Percentiles rank a stretch among this genome's conserved stretches.
Evolutionary conservation across 2,113 vertebrate genomes (phyloP).

Genomic region (Cebidichthys violaceus): DNA sequence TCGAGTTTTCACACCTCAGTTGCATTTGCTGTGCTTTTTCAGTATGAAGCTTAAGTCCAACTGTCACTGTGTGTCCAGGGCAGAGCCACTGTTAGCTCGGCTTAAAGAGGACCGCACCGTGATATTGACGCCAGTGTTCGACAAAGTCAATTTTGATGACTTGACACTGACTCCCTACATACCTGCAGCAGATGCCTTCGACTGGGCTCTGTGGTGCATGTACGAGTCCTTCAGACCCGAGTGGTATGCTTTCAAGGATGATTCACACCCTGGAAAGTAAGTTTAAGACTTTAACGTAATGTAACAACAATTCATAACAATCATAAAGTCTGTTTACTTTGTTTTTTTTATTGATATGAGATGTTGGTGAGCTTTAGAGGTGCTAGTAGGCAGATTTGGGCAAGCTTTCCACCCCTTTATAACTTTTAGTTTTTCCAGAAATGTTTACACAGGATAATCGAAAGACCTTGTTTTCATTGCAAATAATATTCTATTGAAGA

Average conservation of each 20-base stretch:
- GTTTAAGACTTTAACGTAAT: too few relatives aligned
- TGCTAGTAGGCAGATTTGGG: too few relatives aligned
- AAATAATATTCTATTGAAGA: too few relatives aligned
- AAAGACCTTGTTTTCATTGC: too few relatives aligned
- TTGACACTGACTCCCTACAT: constrained; percentile 39
- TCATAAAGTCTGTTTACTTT: too few relatives aligned
- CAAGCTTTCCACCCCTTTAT: too few relatives aligned
- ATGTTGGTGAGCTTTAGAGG: too few relatives aligned
- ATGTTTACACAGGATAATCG: too few relatives aligned
- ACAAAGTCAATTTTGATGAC: constrained; percentile 76
- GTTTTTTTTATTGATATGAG: too few relatives aligned
- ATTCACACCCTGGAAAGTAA: constrained; percentile 79
- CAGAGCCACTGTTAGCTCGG: constrained; percentile 80
- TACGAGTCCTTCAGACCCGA: constrained; percentile 80
- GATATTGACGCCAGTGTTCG: constrained; percentile 81
- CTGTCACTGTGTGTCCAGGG: constrained; percentile 64
- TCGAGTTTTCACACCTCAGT: background rate
- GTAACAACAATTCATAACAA: too few relatives aligned
- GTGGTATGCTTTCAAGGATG: constrained; percentile 77
- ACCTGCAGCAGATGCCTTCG: constrained; percentile 66
- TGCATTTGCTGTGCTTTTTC: background rate
- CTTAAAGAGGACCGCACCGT: constrained; percentile 80
- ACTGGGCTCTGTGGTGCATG: constrained; percentile 83
- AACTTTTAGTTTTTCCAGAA: too few relatives aligned
- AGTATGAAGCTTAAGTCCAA: background rate